Conservation (phyloP, 2,888 invertebrate species). For the Holacanthella duospinosa region DNA sequence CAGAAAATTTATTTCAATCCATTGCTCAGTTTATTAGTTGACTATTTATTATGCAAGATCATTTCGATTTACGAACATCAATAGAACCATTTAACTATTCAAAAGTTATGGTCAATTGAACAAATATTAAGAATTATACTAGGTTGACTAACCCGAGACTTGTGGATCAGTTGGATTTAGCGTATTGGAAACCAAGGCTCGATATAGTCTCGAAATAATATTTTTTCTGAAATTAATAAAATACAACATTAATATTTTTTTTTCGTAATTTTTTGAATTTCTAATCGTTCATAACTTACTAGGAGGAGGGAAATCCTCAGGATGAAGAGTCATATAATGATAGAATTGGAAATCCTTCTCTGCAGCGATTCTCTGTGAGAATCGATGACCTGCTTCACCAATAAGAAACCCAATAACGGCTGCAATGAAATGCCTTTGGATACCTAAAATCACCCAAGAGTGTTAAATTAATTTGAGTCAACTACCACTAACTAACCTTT, state of each 20-base stretch:
- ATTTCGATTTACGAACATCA: too few species aligned
- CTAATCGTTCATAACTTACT: conserved; percentile 43
- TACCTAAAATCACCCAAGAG: conserved; percentile 41
- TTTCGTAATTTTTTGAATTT: too few species aligned
- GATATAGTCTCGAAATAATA: conserved; percentile 53
- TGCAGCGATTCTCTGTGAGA: conserved; percentile 50
- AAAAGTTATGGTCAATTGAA: too few species aligned
- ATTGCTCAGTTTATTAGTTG: too few species aligned
- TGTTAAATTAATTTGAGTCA: background rate
- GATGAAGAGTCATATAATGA: conserved; percentile 62
- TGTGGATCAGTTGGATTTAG: too few species aligned
- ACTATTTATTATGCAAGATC: too few species aligned
- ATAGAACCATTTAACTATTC: too few species aligned
- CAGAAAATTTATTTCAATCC: too few species aligned
- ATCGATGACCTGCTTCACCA: conserved; percentile 45
- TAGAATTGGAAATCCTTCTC: conserved; percentile 60
- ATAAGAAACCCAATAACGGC: conserved; percentile 41
- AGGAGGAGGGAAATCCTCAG: conserved; percentile 59
- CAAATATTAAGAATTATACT: too few species aligned
- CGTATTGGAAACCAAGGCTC: conserved; percentile 58
- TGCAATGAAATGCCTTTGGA: conserved; percentile 46
- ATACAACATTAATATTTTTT: background rate
- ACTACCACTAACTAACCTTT: background rate
- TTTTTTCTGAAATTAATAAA: conserved; percentile 38
- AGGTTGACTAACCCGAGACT: too few species aligned